Evolutionary conservation across 2,113 vertebrate species (phyloP).

Genomic region (Sinocyclocheilus maitianheensis): DNA sequence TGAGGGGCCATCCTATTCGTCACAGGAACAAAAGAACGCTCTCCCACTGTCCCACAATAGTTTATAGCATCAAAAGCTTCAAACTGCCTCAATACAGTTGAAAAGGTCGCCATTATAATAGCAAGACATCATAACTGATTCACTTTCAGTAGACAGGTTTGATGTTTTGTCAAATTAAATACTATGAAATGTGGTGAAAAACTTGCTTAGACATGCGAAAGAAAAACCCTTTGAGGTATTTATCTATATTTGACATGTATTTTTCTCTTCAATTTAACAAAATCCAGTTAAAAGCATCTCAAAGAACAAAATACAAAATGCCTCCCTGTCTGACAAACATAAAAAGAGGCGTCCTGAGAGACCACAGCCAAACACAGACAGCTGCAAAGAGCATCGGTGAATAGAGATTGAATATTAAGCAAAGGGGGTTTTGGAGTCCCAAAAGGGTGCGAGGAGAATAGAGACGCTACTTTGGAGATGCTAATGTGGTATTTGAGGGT

Average conservation of each 20-base stretch:
- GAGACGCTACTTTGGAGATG: conserved; percentile 58
- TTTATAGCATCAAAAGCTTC: conserved; percentile 55
- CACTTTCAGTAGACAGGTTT: conserved; percentile 27
- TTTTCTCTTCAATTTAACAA: background rate
- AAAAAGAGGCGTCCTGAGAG: conserved; percentile 14
- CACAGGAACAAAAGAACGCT: conserved; percentile 60
- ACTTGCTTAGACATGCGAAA: background rate
- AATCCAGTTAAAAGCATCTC: background rate
- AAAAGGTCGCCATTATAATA: conserved; percentile 56
- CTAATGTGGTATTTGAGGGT: conserved; percentile 75
- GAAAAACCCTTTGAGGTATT: background rate
- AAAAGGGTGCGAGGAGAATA: conserved; percentile 49
- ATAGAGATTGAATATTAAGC: conserved; percentile 30
- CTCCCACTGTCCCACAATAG: conserved; percentile 52
- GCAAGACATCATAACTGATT: conserved; percentile 53
- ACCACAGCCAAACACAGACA: background rate
- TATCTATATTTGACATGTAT: background rate
- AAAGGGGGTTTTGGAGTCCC: background rate
- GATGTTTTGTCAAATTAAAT: background rate
- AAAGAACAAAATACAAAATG: background rate
- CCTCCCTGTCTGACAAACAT: conserved; percentile 5
- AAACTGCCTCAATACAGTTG: conserved; percentile 37
- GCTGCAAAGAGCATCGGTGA: conserved; percentile 18
- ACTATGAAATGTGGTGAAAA: background rate
- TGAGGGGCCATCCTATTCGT: conserved; percentile 57